A percentile compares a stretch with the other conserved stretches of the same genome.
Conservation (phyloP, 2,113 vertebrate genomes). For the Chionomys nivalis region DNA sequence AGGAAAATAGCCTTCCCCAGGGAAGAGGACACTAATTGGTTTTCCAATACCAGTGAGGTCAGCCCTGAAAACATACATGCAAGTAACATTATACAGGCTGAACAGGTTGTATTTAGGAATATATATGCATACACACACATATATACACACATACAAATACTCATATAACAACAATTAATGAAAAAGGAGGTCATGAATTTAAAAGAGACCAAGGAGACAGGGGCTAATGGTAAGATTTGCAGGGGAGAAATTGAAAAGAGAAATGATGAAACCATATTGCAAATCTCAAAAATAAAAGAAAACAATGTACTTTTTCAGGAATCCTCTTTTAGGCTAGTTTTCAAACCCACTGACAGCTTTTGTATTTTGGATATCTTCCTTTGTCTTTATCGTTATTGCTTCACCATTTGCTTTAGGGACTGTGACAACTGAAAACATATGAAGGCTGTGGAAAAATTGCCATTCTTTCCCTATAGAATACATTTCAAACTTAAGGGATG, state of each 20-base stretch:
- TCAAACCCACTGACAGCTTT: not conserved
- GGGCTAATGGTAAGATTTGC: not conserved
- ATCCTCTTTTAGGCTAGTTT: not conserved
- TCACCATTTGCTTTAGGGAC: not conserved
- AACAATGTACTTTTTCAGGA: not conserved
- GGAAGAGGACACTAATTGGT: not conserved
- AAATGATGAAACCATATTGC: not conserved
- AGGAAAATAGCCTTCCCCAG: not conserved
- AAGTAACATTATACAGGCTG: not conserved
- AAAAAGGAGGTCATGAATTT: not conserved
- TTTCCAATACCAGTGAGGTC: not conserved
- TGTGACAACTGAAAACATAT: not conserved
- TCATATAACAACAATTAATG: not conserved
- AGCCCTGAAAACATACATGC: not conserved
- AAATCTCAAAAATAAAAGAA: not conserved
- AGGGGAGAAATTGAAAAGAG: not conserved
- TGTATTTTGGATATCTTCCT: not conserved
- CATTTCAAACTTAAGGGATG: conserved; percentile 2
- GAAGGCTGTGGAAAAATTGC: not conserved
- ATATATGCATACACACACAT: not conserved
- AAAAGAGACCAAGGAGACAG: not conserved
- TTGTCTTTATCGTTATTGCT: not conserved
- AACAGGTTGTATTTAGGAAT: not conserved
- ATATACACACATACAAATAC: not conserved
- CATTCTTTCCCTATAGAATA: not conserved